A percentile compares a stretch with the other conserved stretches of the same genome.
phyloP scores from a whole-genome alignment of 1,140 invertebrate species.

The Lepeophtheirus salmonis region DNA sequence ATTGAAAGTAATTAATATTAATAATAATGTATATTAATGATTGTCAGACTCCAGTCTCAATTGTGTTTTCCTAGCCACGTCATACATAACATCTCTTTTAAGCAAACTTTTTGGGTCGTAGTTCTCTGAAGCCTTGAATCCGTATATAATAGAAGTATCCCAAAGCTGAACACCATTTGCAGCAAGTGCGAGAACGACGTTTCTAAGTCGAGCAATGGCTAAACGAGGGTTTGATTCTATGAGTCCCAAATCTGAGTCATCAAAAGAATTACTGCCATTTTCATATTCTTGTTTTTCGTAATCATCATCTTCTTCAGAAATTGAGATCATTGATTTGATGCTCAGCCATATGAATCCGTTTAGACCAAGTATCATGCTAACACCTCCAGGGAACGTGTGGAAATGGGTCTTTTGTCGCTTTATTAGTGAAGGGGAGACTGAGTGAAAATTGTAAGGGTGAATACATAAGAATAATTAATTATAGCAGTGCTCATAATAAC shows the following conservation, averaged over 20 bases:
- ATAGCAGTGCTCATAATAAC: too few relatives aligned
- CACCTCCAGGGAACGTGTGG: conserved; percentile 73
- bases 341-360: conserved; percentile 83
- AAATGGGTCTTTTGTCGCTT: conserved; percentile 90
- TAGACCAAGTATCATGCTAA: conserved; percentile 77
- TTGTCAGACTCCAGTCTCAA: conserved; percentile 18
- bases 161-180: conserved; percentile 68
- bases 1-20: too few relatives aligned
- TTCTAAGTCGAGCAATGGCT: conserved; percentile 63
- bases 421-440: conserved; percentile 63
- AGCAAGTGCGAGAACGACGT: conserved; percentile 67
- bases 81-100: conserved; percentile 55
- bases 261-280: background rate
- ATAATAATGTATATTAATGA: background rate
- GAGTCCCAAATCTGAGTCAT: background rate
- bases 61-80: conserved; percentile 34
- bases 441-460: background rate
- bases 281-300: background rate
- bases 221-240: conserved; percentile 32
- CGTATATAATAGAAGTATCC: conserved; percentile 75
- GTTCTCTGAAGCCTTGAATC: conserved; percentile 69
- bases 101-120: conserved; percentile 45
- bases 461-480: background rate
- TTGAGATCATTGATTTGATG: conserved; percentile 40
- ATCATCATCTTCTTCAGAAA: conserved; percentile 28